Base-by-base conservation (phyloP, 2,797 vertebrate genomes). In the Catamblyrhynchus diadema region DNA sequence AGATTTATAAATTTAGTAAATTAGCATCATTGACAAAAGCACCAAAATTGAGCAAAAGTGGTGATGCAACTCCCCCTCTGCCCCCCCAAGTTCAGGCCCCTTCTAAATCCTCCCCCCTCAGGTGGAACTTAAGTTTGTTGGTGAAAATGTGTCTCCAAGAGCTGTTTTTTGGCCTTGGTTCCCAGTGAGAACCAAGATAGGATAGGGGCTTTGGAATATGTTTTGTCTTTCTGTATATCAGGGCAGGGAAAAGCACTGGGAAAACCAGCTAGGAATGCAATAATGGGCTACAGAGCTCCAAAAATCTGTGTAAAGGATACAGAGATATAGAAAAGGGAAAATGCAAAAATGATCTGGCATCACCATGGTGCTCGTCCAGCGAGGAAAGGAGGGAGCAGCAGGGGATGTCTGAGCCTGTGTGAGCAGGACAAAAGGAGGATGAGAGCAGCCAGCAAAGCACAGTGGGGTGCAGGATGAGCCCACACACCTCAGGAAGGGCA, bases 261-360 rank as follows among this genome's bases (percentile, higher is more conserved):
- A n/a, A 45, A n/a, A 39, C 3, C 3, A 19, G 28, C 9, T 37
- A 54, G 3, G 10, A n/a, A 39, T 24, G 10, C 33, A 47, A 3
- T 24, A 19, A 45, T 6, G 7, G 28, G 1, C 33, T n/a, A 39
- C 48, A 62, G 67, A 62, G 41, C 33, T 54, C 19, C 28, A 33
- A 45, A 51, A 1, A 19, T 17, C 6, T 28, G 19, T 39, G 28
- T 13, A 11, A 19, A 62, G 57, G 12, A 16, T 23, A 39, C 20
- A 24, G 48, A 61, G 22, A 9, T 20, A 28, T 0, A 20, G 33
- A 47, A 64, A 54, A 62, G n/a, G 22, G 30, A 22, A 42, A 54
- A 19, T 0, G 0, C 3, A 47, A 14, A 54, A 24, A 32, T 19
- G 5, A n/a, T 33, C 28, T 1, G 0, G 41, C 33, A 72, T 47